These are phyloP conservation scores for Proales similis DNA, from an alignment of 1,140 invertebrate species.

Conservation along the genomic window DNA sequence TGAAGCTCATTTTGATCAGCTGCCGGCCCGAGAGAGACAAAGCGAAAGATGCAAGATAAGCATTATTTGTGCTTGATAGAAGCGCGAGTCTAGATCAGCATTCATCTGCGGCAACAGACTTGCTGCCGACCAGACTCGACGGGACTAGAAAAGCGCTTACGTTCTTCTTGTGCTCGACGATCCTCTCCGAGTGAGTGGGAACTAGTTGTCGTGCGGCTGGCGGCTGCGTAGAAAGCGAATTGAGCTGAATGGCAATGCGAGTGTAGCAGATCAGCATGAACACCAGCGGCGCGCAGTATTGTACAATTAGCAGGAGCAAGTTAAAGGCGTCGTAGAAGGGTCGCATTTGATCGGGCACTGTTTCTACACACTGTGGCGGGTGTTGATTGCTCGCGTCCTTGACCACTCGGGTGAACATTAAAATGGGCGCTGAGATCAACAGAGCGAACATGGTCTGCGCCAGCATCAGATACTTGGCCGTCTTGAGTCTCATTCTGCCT, in stretches of 20 bases:
- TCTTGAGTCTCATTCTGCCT: not conserved
- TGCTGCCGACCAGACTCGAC: no score
- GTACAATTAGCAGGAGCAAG: not conserved
- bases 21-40: no score
- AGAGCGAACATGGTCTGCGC: constrained; percentile 1
- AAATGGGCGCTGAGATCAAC: constrained; percentile 5
- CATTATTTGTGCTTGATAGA: no score
- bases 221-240: no score
- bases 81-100: no score
- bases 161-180: no score
- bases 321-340: not conserved
- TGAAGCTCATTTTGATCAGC: constrained; percentile 36
- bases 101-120: no score
- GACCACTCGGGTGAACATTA: constrained; percentile 19
- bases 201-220: no score
- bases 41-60: no score
- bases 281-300: constrained; percentile 20
- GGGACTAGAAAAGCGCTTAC: no score
- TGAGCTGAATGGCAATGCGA: constrained; percentile 7
- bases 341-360: not conserved
- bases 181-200: no score
- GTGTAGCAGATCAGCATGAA: constrained; percentile 13
- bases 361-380: constrained; percentile 6
- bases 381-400: not conserved
- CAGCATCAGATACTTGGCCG: constrained; percentile 9